These are phyloP conservation scores for Catalaphyllia jardinei DNA, from an alignment of 64 coral and sea anemone species.

Conservation along the genomic window DNA sequence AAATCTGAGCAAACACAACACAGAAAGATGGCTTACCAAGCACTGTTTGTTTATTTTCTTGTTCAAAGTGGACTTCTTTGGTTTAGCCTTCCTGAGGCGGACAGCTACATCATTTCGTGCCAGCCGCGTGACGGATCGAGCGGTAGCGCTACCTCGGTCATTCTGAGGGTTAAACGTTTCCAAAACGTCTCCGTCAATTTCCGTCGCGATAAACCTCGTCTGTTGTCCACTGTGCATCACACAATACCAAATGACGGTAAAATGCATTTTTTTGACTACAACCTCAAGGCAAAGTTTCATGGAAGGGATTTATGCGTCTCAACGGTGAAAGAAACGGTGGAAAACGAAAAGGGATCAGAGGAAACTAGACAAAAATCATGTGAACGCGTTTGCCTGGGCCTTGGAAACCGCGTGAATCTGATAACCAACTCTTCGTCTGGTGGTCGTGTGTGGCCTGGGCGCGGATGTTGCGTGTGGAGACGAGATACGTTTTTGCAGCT, in stretches of 20 bases:
- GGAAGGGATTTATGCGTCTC: conserved; percentile 51
- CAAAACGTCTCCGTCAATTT: neutral
- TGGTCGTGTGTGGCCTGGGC: conserved; percentile 10
- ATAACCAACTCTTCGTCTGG: conserved; percentile 45
- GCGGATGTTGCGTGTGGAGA: conserved; percentile 42
- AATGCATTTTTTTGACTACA: conserved; percentile 1
- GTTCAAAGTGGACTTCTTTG: neutral
- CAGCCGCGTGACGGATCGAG: conserved; percentile 24
- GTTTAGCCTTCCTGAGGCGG: neutral
- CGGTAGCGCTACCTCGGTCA: neutral
- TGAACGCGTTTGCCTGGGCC: conserved; percentile 32
- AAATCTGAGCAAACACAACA: neutral
- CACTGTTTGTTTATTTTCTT: neutral
- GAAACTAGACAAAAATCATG: conserved; percentile 18
- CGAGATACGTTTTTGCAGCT: conserved; percentile 24
- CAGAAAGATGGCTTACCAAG: conserved; percentile 19
- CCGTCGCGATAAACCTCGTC: neutral
- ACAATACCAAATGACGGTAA: conserved; percentile 39
- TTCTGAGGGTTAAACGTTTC: conserved; percentile 16
- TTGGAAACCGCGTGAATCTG: neutral
- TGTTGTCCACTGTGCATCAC: neutral
- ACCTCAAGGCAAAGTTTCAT: conserved; percentile 32
- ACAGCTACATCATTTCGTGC: neutral
- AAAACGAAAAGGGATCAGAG: conserved; percentile 26
- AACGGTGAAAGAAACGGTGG: conserved; percentile 23